phyloP scores from a whole-genome alignment of 1,140 invertebrate genomes.

The Psix sp. region DNA sequence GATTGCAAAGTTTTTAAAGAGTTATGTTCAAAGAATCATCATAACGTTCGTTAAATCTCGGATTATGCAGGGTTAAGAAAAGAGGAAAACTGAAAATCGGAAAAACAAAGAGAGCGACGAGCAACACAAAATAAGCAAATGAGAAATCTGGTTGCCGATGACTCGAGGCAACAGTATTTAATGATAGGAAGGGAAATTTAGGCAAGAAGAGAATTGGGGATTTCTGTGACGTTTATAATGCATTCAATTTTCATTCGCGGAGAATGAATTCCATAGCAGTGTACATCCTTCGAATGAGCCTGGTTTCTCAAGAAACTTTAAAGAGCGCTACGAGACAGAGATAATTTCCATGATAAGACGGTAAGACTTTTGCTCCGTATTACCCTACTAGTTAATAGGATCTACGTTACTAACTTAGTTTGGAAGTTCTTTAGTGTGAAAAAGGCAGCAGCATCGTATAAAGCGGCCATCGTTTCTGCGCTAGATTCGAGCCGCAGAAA shows the following conservation, averaged over 20 bases:
- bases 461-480: slow-evolving; percentile 45
- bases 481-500: slow-evolving; percentile 41
- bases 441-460: slow-evolving; percentile 43
- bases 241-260: slow-evolving; percentile 58
- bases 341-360: slow-evolving; percentile 66
- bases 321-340: slow-evolving; percentile 60
- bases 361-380: slow-evolving; percentile 67
- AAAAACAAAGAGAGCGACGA: too few species aligned
- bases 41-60: too few species aligned
- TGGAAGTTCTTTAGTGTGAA: slow-evolving; percentile 64
- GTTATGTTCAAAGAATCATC: too few species aligned
- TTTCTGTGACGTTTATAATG: slow-evolving; percentile 56
- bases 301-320: slow-evolving; percentile 59
- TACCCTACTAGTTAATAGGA: slow-evolving; percentile 69
- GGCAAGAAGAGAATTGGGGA: slow-evolving; percentile 34
- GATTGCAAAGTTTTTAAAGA: too few species aligned
- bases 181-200: slow-evolving; percentile 50
- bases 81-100: too few species aligned
- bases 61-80: too few species aligned
- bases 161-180: slow-evolving; percentile 21
- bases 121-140: too few species aligned
- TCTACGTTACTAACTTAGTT: slow-evolving; percentile 69
- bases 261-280: slow-evolving; percentile 52
- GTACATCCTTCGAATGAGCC: slow-evolving; percentile 55
- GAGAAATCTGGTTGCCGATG: slow-evolving; percentile 31